Evolutionary conservation across 2,797 vertebrate genomes (phyloP).

Genomic region (Myoxocephalus aenaeus): DNA sequence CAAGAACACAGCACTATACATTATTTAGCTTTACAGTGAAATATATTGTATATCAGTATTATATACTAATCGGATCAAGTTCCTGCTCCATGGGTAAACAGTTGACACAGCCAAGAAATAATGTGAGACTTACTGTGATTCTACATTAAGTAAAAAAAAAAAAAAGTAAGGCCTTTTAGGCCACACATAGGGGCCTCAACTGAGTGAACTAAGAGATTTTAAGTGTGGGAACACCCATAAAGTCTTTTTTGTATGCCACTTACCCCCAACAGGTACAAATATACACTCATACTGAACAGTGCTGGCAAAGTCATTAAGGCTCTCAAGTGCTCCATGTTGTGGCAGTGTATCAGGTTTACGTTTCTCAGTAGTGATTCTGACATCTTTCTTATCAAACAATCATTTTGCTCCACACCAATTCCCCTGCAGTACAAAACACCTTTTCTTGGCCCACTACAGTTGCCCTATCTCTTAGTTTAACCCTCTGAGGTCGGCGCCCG

Average conservation of each 20-base stretch:
- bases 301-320: constrained; percentile 56
- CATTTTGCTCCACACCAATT: constrained; percentile 34
- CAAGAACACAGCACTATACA: constrained; percentile 36
- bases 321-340: constrained; percentile 35
- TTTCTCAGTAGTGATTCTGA: constrained; percentile 46
- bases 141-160: background rate
- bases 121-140: background rate
- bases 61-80: constrained; percentile 4
- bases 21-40: background rate
- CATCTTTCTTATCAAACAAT: constrained; percentile 46
- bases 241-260: constrained; percentile 25
- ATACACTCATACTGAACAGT: constrained; percentile 18
- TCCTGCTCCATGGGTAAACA: background rate
- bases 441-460: constrained; percentile 36
- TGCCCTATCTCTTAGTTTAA: constrained; percentile 47
- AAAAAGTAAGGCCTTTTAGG: background rate
- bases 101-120: background rate
- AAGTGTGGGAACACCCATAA: constrained; percentile 24
- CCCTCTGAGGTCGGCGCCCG: no score
- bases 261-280: constrained; percentile 41
- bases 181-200: constrained; percentile 18
- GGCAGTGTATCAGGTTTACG: constrained; percentile 17
- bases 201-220: constrained; percentile 35
- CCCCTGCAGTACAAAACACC: constrained; percentile 29
- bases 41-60: background rate